These are phyloP conservation scores for Melanotaenia nigrans DNA, from an alignment of 2,797 vertebrate genomes.

Conservation along the genomic window DNA sequence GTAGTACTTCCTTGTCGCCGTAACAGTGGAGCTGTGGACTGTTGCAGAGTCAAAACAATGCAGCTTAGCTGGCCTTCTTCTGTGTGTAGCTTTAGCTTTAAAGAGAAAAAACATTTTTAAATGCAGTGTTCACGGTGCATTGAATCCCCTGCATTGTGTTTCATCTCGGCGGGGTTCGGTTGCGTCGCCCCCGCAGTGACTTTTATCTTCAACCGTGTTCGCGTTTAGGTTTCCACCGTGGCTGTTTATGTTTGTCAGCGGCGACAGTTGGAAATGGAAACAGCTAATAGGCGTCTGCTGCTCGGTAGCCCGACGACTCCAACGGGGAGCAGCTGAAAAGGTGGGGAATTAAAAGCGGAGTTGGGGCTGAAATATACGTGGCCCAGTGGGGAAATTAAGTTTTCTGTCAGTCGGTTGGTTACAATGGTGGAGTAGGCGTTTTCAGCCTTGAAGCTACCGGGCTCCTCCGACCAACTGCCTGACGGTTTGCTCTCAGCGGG, in stretches of 20 bases:
- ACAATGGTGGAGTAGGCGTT: slow-evolving; percentile 58
- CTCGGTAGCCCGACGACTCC: slow-evolving; percentile 5
- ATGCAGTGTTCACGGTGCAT: accelerated
- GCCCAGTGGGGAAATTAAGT: no score
- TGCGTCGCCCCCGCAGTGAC: accelerated
- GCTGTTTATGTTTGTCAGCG: slow-evolving; percentile 26
- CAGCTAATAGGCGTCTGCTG: slow-evolving; percentile 30
- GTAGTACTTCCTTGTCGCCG: neutral
- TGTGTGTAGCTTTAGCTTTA: neutral
- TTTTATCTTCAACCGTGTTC: neutral
- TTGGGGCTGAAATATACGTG: accelerated
- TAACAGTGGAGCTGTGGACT: neutral
- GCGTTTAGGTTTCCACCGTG: neutral
- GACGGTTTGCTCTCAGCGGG: slow-evolving; percentile 26
- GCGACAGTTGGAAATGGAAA: slow-evolving; percentile 42
- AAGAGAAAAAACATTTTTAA: neutral
- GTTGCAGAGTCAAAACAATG: slow-evolving; percentile 72
- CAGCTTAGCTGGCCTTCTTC: slow-evolving; percentile 5
- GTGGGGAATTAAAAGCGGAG: neutral
- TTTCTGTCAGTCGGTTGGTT: neutral
- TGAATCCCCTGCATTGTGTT: accelerated
- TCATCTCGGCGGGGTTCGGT: accelerated
- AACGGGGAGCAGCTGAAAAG: slow-evolving; percentile 41
- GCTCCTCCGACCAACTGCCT: slow-evolving; percentile 8
- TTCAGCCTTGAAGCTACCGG: neutral